phyloP scores from a whole-genome alignment of 1,140 invertebrate species.

The Drosophila pectinifera region DNA sequence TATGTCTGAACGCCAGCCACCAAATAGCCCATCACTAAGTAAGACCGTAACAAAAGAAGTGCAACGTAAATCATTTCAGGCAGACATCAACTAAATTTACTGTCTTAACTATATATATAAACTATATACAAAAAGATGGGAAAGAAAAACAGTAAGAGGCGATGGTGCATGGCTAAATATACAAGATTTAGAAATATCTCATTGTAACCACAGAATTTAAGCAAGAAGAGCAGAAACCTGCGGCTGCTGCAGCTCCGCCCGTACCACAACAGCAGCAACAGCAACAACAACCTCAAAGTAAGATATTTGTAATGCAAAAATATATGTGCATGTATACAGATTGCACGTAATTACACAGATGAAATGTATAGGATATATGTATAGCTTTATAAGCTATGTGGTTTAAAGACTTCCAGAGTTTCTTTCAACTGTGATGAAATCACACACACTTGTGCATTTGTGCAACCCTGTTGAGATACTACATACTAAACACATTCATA shows the following conservation, averaged over 20 bases:
- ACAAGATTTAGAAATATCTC: not conserved
- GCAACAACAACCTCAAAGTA: slow-evolving; percentile 24
- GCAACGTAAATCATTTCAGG: not conserved
- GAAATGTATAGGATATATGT: not conserved
- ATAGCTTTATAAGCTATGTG: too few relatives aligned
- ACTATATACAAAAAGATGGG: too few relatives aligned
- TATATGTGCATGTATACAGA: not conserved
- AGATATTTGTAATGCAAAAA: slow-evolving; percentile 1
- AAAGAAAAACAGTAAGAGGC: slow-evolving; percentile 47
- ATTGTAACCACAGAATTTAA: slow-evolving; percentile 28
- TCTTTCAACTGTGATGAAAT: slow-evolving; percentile 29
- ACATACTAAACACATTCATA: not conserved
- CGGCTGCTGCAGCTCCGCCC: slow-evolving; percentile 4
- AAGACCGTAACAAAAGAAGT: not conserved
- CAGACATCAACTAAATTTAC: not conserved
- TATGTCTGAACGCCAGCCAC: too few relatives aligned
- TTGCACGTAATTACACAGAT: too few relatives aligned
- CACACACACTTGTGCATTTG: not conserved
- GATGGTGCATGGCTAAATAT: too few relatives aligned
- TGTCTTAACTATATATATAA: not conserved
- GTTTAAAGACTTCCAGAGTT: not conserved
- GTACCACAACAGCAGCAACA: slow-evolving; percentile 14
- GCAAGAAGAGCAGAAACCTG: not conserved
- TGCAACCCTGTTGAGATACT: not conserved
- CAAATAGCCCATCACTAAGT: not conserved